Conservation (phyloP, 2,113 vertebrate genomes). For the Rhodinocichla rosea region DNA sequence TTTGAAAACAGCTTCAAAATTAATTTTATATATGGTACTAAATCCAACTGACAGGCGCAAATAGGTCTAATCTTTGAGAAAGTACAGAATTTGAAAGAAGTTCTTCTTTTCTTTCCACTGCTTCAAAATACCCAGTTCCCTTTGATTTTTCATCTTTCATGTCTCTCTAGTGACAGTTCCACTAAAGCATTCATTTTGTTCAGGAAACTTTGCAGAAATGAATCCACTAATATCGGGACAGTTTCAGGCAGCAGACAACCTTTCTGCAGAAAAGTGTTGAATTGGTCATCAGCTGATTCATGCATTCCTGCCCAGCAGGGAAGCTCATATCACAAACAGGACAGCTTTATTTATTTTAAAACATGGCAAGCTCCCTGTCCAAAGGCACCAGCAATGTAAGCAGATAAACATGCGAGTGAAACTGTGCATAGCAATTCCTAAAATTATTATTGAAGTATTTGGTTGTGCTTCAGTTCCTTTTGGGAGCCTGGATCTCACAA, state of each 20-base stretch:
- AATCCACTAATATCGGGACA: not conserved
- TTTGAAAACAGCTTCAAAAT: not conserved
- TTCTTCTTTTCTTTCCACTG: not conserved
- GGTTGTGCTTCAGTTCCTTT: not conserved
- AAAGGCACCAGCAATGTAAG: not conserved
- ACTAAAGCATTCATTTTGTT: not conserved
- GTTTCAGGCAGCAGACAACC: not conserved
- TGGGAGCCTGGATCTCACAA: not conserved
- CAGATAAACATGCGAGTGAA: not conserved
- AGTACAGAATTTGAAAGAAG: not conserved
- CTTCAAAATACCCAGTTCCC: not conserved
- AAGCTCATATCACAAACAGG: not conserved
- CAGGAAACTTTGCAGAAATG: not conserved
- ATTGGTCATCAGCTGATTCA: not conserved
- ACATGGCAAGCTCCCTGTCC: not conserved
- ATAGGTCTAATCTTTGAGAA: not conserved
- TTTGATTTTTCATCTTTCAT: conserved; percentile 11
- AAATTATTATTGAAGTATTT: not conserved
- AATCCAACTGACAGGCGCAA: not conserved
- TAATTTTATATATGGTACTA: not conserved
- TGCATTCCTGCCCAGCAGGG: not conserved
- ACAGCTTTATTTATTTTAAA: not conserved
- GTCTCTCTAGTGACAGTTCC: not conserved
- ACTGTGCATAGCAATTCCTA: not conserved
- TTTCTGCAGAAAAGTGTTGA: not conserved